Conservation (phyloP, 1,140 invertebrate species). For the Parasteatoda tepidariorum region DNA sequence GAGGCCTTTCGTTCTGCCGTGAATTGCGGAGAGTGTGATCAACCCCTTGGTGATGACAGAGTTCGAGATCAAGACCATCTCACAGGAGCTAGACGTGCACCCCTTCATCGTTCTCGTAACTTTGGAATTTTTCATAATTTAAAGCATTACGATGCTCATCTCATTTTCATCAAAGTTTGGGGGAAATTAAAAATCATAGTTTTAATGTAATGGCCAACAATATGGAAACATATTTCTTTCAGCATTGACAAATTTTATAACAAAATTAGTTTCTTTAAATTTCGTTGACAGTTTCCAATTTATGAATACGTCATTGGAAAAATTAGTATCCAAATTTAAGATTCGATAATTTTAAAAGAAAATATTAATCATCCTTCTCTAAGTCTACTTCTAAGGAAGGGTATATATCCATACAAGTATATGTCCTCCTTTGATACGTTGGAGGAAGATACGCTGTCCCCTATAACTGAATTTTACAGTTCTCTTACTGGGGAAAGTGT, state of each 20-base stretch:
- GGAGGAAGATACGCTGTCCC: no score
- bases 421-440: no score
- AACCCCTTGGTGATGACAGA: background rate
- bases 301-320: background rate
- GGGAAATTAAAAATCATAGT: background rate
- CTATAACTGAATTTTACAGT: no score
- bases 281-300: background rate
- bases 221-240: constrained; percentile 5
- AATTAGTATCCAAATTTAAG: background rate
- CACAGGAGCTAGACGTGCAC: background rate
- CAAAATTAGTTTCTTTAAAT: background rate
- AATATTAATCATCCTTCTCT: background rate
- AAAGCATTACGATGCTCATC: background rate
- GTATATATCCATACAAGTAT: no score
- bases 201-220: background rate
- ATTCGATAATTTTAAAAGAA: background rate
- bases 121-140: constrained; percentile 20
- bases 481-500: no score
- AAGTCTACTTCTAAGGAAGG: background rate
- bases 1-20: background rate
- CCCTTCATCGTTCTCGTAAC: constrained; percentile 16
- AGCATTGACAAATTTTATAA: background rate
- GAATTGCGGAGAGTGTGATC: background rate
- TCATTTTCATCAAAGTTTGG: background rate
- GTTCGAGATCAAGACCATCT: constrained; percentile 17